A percentile compares a stretch with the other conserved stretches of the same genome.
Conservation (phyloP, 2,888 invertebrate species). For the Mylabris sibirica region DNA sequence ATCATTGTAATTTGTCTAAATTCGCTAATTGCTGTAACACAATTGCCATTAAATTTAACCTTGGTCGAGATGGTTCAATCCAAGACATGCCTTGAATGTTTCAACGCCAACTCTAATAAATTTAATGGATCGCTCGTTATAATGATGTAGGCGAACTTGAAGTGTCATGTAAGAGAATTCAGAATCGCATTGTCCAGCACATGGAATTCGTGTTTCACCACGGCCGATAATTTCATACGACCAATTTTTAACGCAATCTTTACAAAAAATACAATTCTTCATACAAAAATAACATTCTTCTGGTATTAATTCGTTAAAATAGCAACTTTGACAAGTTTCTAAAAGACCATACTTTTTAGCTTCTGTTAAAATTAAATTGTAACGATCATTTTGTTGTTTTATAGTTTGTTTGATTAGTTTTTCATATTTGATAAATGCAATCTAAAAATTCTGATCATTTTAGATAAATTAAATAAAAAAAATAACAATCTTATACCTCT, state of each 20-base stretch:
- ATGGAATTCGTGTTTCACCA: constrained; percentile 61
- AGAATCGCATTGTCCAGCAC: constrained; percentile 59
- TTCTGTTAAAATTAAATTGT: constrained; percentile 51
- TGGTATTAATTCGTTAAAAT: constrained; percentile 63
- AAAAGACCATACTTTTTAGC: constrained; percentile 54
- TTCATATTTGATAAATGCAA: constrained; percentile 54
- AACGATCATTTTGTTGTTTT: constrained; percentile 48
- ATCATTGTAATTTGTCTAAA: no score
- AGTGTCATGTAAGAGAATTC: constrained; percentile 57
- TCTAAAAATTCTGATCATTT: constrained; percentile 38
- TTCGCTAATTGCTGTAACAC: no score
- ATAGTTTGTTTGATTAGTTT: constrained; percentile 50
- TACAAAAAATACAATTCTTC: constrained; percentile 59
- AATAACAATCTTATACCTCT: constrained; percentile 44
- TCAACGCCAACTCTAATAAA: no score
- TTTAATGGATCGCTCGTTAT: no score
- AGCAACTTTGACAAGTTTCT: constrained; percentile 65
- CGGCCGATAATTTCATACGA: constrained; percentile 59
- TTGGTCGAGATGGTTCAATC: no score
- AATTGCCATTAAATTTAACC: no score
- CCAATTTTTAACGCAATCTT: constrained; percentile 60
- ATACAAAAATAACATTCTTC: constrained; percentile 57
- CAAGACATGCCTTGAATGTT: no score
- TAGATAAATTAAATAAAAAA: background rate
- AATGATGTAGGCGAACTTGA: background rate